These are phyloP conservation scores for Vollenhovia emeryi DNA, from an alignment of 1,140 invertebrate genomes.

Conservation along the genomic window DNA sequence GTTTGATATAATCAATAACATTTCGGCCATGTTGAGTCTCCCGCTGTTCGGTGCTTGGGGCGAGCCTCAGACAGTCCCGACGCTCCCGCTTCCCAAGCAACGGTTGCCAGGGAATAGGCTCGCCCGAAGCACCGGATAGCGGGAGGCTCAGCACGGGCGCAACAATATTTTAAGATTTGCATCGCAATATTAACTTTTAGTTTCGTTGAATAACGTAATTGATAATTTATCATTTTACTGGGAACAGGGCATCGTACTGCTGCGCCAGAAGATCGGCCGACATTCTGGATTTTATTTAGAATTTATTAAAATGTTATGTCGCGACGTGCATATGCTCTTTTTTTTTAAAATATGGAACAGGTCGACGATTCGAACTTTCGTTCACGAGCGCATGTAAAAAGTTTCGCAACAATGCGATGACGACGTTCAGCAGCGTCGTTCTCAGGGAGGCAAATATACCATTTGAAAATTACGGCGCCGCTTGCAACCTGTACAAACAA, in stretches of 20 bases:
- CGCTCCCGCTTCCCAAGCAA: no score
- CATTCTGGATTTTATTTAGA: background rate
- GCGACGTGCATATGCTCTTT: background rate
- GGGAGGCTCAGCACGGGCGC: no score
- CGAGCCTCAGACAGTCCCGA: no score
- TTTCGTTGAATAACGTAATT: background rate
- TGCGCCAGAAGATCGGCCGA: background rate
- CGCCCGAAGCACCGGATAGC: no score
- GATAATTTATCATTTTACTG: slow-evolving; percentile 14
- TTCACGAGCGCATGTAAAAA: slow-evolving; percentile 3
- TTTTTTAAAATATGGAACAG: slow-evolving; percentile 1
- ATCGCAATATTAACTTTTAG: background rate
- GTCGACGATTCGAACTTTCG: background rate
- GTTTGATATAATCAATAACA: no score
- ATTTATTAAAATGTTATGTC: background rate
- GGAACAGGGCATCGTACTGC: background rate
- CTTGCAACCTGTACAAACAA: slow-evolving; percentile 78
- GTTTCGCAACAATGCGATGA: slow-evolving; percentile 61
- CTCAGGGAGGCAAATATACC: slow-evolving; percentile 63
- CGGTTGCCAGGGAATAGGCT: no score
- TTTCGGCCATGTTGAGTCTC: no score
- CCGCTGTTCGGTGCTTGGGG: no score
- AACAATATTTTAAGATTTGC: background rate
- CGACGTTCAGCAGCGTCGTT: slow-evolving; percentile 64
- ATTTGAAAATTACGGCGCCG: slow-evolving; percentile 75